These are phyloP conservation scores for Paelopatides confundens DNA, from an alignment of 53 echinoderm and acorn worm species.

Conservation along the genomic window DNA sequence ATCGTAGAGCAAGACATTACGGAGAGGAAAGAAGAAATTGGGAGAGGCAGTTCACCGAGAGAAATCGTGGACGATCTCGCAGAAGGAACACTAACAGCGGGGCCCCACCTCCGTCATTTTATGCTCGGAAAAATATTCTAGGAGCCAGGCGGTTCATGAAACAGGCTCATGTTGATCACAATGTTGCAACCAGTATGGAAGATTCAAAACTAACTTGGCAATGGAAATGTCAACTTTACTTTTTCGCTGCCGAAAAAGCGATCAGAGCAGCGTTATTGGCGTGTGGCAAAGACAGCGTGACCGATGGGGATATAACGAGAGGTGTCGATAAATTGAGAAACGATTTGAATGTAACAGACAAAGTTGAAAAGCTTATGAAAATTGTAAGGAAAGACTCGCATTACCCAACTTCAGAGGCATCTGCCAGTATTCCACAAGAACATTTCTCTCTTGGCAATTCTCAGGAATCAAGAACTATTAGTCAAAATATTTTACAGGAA, in stretches of 20 bases:
- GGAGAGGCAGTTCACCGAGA: background rate
- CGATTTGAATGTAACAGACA: background rate
- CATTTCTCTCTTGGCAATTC: background rate
- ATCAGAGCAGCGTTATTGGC: conserved; percentile 6
- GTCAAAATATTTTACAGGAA: background rate
- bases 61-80: background rate
- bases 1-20: conserved; percentile 4
- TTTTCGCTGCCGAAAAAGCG: conserved; percentile 26
- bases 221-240: conserved; percentile 44
- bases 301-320: no score
- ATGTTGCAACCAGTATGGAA: conserved; percentile 2
- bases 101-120: background rate
- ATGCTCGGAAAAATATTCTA: background rate
- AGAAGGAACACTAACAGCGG: background rate
- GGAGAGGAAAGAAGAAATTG: background rate
- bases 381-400: conserved; percentile 17
- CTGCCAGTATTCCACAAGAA: background rate
- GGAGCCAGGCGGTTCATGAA: background rate
- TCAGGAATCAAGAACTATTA: background rate
- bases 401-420: background rate
- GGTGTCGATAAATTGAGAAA: background rate
- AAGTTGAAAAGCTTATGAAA: background rate
- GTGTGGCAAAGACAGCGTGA: conserved; percentile 2
- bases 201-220: background rate
- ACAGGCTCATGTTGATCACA: conserved; percentile 3